Base-by-base conservation (phyloP, 2,888 invertebrate species). In the Margaritifera margaritifera region DNA sequence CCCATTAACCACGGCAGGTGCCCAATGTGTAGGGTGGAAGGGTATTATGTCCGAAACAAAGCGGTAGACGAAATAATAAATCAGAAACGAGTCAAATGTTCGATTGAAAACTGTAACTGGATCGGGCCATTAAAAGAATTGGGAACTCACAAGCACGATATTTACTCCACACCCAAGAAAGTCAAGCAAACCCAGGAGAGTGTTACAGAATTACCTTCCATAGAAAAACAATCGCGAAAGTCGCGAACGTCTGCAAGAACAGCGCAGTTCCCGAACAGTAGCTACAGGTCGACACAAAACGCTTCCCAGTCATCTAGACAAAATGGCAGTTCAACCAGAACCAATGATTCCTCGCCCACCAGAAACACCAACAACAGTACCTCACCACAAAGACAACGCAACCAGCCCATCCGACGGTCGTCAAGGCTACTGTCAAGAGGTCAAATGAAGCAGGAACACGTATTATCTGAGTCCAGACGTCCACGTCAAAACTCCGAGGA, bases 21-120 rank as follows among this genome's bases (percentile, higher is more conserved):
- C 69, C 89, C 89, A 20, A 84, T 88, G n/a, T 89, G 89, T 71
- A 74, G 88, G 6, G 71, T 67, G 42, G 82, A 80, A 6, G 79
- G 85, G 15, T 62, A 77, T 51, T 88, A 88, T 75, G 69, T 72
- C 20, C 74, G 78, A 25, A 77, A 82, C 69, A 68, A 77, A 24
- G 83, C 80, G 15, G 68, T 86, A 4, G 84, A 86, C 68, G 74
- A 77, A 27, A 78, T 66, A 54, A 82, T 87, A 20, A 76, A 75
- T 50, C 72, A 79, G 18, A 84, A 84, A 63, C 72, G 74, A 27
- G 88, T 89, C 0, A 81, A 80, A 62, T 89, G 88, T 72, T 72
- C 77, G n/a, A 71, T 86, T 68, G 80, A 81, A 42, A 77, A 80
- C 19, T 87, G 87, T 63, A 77, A 64, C 55, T 86, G 86, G 86